Base-by-base conservation (phyloP, 1,140 invertebrate species). In the Drosophila neocordata region DNA sequence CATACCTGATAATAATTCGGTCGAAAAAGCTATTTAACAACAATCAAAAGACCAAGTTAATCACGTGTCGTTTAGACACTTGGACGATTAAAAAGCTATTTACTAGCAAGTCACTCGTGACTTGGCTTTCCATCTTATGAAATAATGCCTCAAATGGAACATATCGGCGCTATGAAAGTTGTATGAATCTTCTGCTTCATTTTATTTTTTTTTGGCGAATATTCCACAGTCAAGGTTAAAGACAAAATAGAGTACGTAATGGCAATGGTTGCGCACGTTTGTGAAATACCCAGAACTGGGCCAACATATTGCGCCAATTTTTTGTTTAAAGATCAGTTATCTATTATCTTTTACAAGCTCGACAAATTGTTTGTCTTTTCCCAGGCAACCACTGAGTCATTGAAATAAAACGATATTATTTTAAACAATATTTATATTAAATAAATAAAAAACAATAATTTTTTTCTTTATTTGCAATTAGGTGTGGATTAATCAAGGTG, bases 401-500 rank as follows among this genome's bases (percentile, higher is more conserved):
- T 11, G 15, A 1, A 48, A 15, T 55, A 22, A 9, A 2, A 44
- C n/a, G n/a, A n/a, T n/a, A n/a, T n/a, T n/a, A n/a, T n/a, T n/a
- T n/a, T n/a, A n/a, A n/a, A n/a, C n/a, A n/a, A n/a, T n/a, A n/a
- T n/a, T n/a, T n/a, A n/a, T n/a, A n/a, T n/a, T n/a, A n/a, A n/a
- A n/a, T n/a, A n/a, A n/a, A n/a, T 55, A 22, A 9, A 2, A 44
- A 66, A 61, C 41, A 7, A n/a, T 34, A 20, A 65, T 61, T 37
- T 56, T 20, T n/a, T 11, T 53, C 34, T 56, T 37, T 44, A 18
- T 15, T 79, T 72, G 4, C 5, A 6, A 31, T 0, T 61, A 94
- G 93, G 95, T 99, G 0, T 99, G 99, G 99, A 99, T 99, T 77
- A 99, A 99, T 93, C 97, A 98, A 93, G 97, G 98, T 69, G 98